These are phyloP conservation scores for Epinephelus awoara DNA, from an alignment of 2,797 vertebrate species.

Conservation along the genomic window DNA sequence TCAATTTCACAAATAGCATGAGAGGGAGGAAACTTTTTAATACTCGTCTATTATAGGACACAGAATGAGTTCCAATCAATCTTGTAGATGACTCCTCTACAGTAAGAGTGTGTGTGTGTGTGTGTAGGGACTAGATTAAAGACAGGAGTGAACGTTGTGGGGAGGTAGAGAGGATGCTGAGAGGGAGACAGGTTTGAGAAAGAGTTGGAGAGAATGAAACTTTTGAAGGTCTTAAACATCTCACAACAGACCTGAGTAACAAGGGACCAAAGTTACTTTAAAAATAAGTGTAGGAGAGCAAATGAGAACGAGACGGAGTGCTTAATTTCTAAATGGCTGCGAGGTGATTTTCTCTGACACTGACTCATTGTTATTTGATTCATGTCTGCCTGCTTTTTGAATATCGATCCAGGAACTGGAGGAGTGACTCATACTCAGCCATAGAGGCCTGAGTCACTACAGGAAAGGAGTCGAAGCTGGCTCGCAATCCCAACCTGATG, in stretches of 20 bases:
- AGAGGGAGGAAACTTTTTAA: slow-evolving; percentile 68
- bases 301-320: slow-evolving; percentile 41
- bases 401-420: slow-evolving; percentile 76
- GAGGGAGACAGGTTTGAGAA: slow-evolving; percentile 14
- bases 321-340: slow-evolving; percentile 80
- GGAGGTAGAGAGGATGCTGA: slow-evolving; percentile 22
- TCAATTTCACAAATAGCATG: slow-evolving; percentile 71
- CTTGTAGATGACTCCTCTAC: slow-evolving; percentile 55
- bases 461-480: slow-evolving; percentile 63
- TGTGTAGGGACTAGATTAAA: slow-evolving; percentile 34
- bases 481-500: slow-evolving; percentile 50
- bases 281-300: slow-evolving; percentile 42
- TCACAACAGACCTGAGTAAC: slow-evolving; percentile 22
- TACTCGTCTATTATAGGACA: slow-evolving; percentile 67
- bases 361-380: slow-evolving; percentile 82
- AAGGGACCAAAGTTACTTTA: slow-evolving; percentile 36
- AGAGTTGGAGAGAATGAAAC: slow-evolving; percentile 25
- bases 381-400: slow-evolving; percentile 78
- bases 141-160: slow-evolving; percentile 17
- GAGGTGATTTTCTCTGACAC: slow-evolving; percentile 76
- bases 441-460: slow-evolving; percentile 73
- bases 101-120: slow-evolving; percentile 36
- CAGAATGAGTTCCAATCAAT: slow-evolving; percentile 69
- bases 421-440: slow-evolving; percentile 73
- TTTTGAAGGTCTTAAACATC: slow-evolving; percentile 40